A percentile compares a stretch with the other conserved stretches of the same genome.
Conservation (phyloP, 2,888 invertebrate genomes). For the Thecophora atra region DNA sequence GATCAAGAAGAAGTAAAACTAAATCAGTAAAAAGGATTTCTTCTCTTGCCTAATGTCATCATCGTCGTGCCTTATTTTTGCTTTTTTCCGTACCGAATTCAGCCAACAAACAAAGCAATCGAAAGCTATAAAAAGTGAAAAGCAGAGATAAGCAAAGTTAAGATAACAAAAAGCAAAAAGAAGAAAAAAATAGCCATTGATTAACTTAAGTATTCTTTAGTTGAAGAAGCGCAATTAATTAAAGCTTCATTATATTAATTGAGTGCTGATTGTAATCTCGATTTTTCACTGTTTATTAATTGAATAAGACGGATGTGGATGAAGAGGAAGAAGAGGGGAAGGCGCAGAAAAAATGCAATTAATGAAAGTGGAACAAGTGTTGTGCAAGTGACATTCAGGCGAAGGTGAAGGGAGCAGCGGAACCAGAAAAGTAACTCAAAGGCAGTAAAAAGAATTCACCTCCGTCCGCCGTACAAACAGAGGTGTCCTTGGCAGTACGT, state of each 20-base stretch:
- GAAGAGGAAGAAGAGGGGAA: neutral
- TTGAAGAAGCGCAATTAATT: constrained; percentile 20
- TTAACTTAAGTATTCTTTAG: constrained; percentile 23
- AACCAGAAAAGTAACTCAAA: no score
- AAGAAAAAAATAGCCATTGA: neutral
- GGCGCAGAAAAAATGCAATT: no score
- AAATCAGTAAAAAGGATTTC: constrained; percentile 3
- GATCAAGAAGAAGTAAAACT: neutral
- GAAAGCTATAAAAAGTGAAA: neutral
- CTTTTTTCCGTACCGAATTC: neutral
- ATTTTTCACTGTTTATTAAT: constrained; percentile 15
- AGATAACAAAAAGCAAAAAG: neutral
- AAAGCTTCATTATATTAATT: constrained; percentile 36
- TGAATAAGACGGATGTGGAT: no score
- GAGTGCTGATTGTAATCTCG: constrained; percentile 26
- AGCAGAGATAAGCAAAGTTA: neutral
- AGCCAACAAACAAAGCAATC: neutral
- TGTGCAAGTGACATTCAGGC: no score
- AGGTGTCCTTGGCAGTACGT: no score
- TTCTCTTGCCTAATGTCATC: neutral
- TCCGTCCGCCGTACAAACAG: no score
- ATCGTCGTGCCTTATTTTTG: neutral
- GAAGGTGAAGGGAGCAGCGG: no score
- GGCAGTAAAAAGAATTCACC: no score
- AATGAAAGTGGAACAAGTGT: no score